These are phyloP conservation scores for Thermophis baileyi DNA, from an alignment of 2,113 vertebrate species.

Conservation along the genomic window DNA sequence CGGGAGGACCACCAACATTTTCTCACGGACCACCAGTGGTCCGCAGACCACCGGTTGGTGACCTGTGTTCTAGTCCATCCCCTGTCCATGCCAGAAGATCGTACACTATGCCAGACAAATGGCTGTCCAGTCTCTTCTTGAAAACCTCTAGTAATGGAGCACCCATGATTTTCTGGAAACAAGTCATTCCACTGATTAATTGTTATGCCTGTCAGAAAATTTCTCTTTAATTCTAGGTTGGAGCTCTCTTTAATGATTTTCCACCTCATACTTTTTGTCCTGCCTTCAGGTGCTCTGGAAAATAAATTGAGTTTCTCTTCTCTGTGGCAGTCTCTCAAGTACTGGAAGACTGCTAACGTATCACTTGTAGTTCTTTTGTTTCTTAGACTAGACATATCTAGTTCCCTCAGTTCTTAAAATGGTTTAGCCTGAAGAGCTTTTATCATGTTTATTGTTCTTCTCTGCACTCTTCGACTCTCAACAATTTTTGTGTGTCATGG, in stretches of 20 bases:
- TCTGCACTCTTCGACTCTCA: neutral
- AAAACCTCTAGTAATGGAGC: no score
- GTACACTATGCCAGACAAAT: no score
- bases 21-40: no score
- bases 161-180: no score
- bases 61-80: no score
- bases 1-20: no score
- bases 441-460: neutral
- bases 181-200: no score
- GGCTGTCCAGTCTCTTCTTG: no score
- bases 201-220: no score
- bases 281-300: neutral
- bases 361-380: neutral
- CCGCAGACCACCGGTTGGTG: no score
- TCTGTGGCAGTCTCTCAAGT: neutral
- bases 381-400: neutral
- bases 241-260: neutral
- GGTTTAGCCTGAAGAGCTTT: neutral
- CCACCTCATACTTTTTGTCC: neutral
- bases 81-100: no score
- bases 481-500: neutral
- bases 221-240: neutral
- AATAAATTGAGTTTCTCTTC: neutral
- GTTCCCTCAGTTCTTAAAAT: neutral
- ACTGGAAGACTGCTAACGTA: neutral